Evolutionary conservation across 2,113 vertebrate species (phyloP).

Genomic region (Eulemur rufifrons): DNA sequence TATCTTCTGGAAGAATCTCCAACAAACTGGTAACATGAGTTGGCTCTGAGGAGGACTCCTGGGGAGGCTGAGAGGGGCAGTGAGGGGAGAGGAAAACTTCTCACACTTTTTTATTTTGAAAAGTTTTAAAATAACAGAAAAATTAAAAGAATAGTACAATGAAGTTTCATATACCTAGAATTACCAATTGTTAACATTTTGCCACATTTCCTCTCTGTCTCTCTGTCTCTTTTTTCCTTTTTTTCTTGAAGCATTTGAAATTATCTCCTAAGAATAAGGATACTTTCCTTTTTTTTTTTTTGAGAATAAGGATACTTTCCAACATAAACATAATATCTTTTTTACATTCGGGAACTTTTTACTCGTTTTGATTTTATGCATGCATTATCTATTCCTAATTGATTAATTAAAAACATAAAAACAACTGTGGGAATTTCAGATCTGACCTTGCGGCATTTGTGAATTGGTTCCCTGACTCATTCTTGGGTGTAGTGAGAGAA

Average conservation of each 20-base stretch:
- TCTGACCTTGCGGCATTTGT: background rate
- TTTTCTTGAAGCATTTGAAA: conserved; percentile 23
- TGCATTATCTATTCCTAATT: background rate
- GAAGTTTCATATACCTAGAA: background rate
- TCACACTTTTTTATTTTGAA: background rate
- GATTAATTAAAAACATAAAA: background rate
- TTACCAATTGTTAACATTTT: background rate
- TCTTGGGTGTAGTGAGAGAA: background rate
- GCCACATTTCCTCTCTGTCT: background rate
- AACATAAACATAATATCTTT: background rate
- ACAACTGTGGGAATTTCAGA: too few species aligned
- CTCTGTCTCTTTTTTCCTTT: background rate
- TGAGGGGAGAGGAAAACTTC: background rate
- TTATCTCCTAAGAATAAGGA: background rate
- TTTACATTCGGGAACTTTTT: background rate
- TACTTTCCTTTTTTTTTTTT: too few species aligned
- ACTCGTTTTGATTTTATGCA: conserved; percentile 38
- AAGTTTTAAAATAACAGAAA: conserved; percentile 5
- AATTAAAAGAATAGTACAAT: background rate
- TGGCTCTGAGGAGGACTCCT: background rate
- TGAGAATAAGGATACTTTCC: background rate
- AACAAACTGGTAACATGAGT: background rate
- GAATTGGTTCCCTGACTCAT: background rate
- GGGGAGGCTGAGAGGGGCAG: background rate
- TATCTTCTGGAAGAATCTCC: background rate